Evolutionary conservation across 2,888 invertebrate species (phyloP).

Genomic region (Esperia sulphurella): DNA sequence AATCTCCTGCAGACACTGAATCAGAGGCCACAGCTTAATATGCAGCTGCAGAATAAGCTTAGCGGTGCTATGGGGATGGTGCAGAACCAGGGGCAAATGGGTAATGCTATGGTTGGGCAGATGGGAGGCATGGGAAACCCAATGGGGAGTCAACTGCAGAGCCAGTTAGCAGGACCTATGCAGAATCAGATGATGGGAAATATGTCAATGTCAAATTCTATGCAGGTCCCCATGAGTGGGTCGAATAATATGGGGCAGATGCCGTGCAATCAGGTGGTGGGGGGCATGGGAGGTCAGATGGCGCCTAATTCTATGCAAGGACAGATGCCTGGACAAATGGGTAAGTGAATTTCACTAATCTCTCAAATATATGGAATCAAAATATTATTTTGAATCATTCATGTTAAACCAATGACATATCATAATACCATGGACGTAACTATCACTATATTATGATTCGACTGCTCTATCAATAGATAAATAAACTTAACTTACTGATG

Average conservation of each 20-base stretch:
- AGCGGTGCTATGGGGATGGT: constrained; percentile 76
- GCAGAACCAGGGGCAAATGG: constrained; percentile 76
- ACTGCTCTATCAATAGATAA: no score
- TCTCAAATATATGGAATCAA: no score
- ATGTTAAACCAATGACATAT: no score
- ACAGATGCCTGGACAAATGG: constrained; percentile 70
- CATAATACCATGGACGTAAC: no score
- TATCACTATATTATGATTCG: no score
- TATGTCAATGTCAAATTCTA: constrained; percentile 61
- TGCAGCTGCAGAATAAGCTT: constrained; percentile 81
- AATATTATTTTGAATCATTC: no score
- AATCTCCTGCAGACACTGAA: constrained; percentile 88
- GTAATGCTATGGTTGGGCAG: constrained; percentile 65
- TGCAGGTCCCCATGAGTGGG: constrained; percentile 63
- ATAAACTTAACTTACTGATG: no score
- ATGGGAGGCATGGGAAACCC: constrained; percentile 70
- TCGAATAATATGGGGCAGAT: constrained; percentile 61
- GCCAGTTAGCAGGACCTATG: constrained; percentile 59
- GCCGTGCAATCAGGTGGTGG: constrained; percentile 69
- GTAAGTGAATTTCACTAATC: constrained; percentile 31
- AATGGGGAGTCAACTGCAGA: constrained; percentile 70
- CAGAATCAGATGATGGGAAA: constrained; percentile 70
- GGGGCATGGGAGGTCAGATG: constrained; percentile 73
- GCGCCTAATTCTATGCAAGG: constrained; percentile 50
- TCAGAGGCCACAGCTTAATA: constrained; percentile 81